Base-by-base conservation (phyloP, 2,888 invertebrate genomes). In the Epinotia ramella region DNA sequence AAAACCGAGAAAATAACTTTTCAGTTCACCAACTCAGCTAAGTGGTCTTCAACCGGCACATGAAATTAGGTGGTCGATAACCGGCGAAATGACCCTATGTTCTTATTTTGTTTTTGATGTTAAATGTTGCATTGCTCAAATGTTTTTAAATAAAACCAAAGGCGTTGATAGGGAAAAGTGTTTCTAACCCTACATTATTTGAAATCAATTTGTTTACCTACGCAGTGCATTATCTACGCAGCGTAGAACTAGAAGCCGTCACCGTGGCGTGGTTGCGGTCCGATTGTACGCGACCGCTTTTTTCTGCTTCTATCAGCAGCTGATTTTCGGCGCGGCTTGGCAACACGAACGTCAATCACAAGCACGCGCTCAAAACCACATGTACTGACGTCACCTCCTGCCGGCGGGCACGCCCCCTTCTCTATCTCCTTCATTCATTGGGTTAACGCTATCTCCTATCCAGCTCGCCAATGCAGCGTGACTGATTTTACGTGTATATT, bases 261-360 rank as follows among this genome's bases (percentile, higher is more conserved):
- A n/a, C 33, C 11, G n/a, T n/a, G n/a, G n/a, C n/a, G n/a, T n/a
- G n/a, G 20, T 18, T 62, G 44, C 73, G 68, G 24, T 33, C 73
- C 73, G 77, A 76, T 78, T 79, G 77, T 70, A 75, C 72, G 77
- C 79, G 76, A 76, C 77, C 78, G 77, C 78, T 87, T 89, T 88
- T 88, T 88, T 86, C 81, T 87, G 81, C 82, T 83, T 83, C 80
- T 78, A 73, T 69, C 62, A 91, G 88, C 93, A 94, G 93, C 93
- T 94, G 93, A 93, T 93, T 91, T 89, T 91, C 85, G 88, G 88
- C 89, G 89, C 64, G 69, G 44, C 69, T 64, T 91, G 87, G 89
- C 88, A 88, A 89, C 87, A 85, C 84, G 88, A 88, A 89, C 89
- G 80, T 82, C 88, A 88, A 88, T 87, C 81, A 79, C 80, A 81